Evolutionary conservation across 2,797 vertebrate species (phyloP).

Genomic region (Rhinatrema bivittatum): DNA sequence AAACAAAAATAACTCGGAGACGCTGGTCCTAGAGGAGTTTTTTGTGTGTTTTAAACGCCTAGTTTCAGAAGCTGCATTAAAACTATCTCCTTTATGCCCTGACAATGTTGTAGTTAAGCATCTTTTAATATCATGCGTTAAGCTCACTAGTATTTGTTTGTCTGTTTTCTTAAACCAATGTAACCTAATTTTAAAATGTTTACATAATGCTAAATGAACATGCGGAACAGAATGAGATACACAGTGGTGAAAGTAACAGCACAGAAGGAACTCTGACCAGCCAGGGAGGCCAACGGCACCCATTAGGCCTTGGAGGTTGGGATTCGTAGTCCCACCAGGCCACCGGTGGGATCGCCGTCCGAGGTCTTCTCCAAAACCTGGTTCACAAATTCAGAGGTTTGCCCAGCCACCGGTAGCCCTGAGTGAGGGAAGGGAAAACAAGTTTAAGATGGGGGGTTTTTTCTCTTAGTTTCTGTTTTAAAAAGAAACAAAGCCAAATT

Average conservation of each 20-base stretch:
- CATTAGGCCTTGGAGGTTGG: slow-evolving; percentile 87
- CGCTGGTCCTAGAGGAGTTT: slow-evolving; percentile 48
- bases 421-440: slow-evolving; percentile 37
- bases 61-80: slow-evolving; percentile 42
- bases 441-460: too few relatives aligned
- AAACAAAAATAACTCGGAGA: slow-evolving; percentile 35
- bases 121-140: slow-evolving; percentile 55
- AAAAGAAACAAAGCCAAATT: too few relatives aligned
- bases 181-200: slow-evolving; percentile 53
- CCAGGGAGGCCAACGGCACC: slow-evolving; percentile 48
- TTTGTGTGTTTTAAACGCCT: slow-evolving; percentile 26
- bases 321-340: slow-evolving; percentile 88
- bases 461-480: too few relatives aligned
- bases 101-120: slow-evolving; percentile 56
- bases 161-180: slow-evolving; percentile 45
- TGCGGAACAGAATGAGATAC: slow-evolving; percentile 71
- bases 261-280: slow-evolving; percentile 44
- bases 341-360: slow-evolving; percentile 90
- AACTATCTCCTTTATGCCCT: slow-evolving; percentile 55
- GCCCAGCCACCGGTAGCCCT: slow-evolving; percentile 85
- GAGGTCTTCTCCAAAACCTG: slow-evolving; percentile 96
- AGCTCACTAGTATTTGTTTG: slow-evolving; percentile 48
- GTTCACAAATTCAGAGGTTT: slow-evolving; percentile 98
- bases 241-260: slow-evolving; percentile 55
- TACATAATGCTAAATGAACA: slow-evolving; percentile 57